phyloP scores from a whole-genome alignment of 2,888 invertebrate species.

The Eumerus sabulonum region DNA sequence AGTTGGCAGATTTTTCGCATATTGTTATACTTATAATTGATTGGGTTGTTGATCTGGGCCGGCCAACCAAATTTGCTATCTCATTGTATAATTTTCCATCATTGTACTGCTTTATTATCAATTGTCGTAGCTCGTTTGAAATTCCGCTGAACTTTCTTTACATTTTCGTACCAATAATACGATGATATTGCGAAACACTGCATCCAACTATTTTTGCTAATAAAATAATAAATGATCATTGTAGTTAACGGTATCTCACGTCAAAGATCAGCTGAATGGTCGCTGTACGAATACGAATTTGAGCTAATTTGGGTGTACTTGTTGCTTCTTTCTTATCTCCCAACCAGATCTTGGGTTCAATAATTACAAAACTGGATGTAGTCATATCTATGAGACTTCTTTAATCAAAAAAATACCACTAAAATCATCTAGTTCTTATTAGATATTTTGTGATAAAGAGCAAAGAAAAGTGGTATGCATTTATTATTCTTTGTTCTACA shows the following conservation, averaged over 20 bases:
- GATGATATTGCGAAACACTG: background rate
- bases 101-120: constrained; percentile 23
- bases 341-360: background rate
- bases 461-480: too few relatives aligned
- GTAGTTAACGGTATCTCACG: background rate
- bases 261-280: background rate
- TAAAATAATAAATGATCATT: background rate
- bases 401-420: too few relatives aligned
- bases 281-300: background rate
- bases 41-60: constrained; percentile 23
- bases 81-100: constrained; percentile 12
- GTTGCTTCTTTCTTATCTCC: background rate
- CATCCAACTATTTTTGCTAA: background rate
- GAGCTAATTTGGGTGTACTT: background rate
- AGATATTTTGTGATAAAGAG: too few relatives aligned
- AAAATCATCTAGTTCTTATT: too few relatives aligned
- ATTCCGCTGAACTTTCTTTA: constrained; percentile 11
- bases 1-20: background rate
- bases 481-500: too few relatives aligned
- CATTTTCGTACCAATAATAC: constrained; percentile 5
- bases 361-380: background rate
- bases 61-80: constrained; percentile 6
- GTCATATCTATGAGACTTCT: too few relatives aligned
- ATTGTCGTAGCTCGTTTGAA: constrained; percentile 4
- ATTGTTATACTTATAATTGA: constrained; percentile 3